Base-by-base conservation (phyloP, 2,888 invertebrate species). In the Leucophenga maculata region DNA sequence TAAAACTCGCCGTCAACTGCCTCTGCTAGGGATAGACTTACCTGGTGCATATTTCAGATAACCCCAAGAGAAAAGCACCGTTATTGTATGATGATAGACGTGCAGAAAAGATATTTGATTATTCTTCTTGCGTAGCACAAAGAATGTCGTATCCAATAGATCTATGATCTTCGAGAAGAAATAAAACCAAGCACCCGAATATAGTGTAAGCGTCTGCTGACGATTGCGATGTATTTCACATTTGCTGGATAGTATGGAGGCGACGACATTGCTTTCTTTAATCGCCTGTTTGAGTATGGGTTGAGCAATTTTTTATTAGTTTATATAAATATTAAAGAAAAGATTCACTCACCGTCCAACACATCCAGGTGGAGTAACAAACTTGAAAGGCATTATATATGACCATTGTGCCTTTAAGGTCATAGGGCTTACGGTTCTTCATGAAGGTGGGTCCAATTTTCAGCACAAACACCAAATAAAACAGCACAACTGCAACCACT, bases 371-470 rank as follows among this genome's bases (percentile, higher is more conserved):
- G 80, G 96, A 97, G 89, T 96, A 93, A 14, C 94, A 59, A 6
- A 97, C 96, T 91, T 97, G 97, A 68, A 93, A 92, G n/a, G 94
- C 91, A 85, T 98, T 98, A 88, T 97, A 98, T 0, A 91, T 84
- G 18, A 95, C 91, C 84, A 97, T 91, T 0, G 93, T 85, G 59
- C 91, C 90, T 82, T 95, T 93, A 68, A 97, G 86, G 76, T 94
- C 92, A 81, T 93, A 93, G 0, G 94, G 92, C 72, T 93, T 92
- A 73, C 92, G 90, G 70, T 94, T 93, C 73, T 92, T 91, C 95
- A 95, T 95, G 83, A 92, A 92, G 48, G 92, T 90, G 1, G 95
- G 95, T 0, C 95, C 95, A 60, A 93, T 90, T 78, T 93, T 94
- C 14, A 93, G 89, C 65, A 95, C 94, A 86, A 95, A 94, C 80